Evolutionary conservation across 2,797 vertebrate genomes (phyloP), one percentile per base, ranked within the genome.

Genomic region (Psittacula derbiana): DNA sequence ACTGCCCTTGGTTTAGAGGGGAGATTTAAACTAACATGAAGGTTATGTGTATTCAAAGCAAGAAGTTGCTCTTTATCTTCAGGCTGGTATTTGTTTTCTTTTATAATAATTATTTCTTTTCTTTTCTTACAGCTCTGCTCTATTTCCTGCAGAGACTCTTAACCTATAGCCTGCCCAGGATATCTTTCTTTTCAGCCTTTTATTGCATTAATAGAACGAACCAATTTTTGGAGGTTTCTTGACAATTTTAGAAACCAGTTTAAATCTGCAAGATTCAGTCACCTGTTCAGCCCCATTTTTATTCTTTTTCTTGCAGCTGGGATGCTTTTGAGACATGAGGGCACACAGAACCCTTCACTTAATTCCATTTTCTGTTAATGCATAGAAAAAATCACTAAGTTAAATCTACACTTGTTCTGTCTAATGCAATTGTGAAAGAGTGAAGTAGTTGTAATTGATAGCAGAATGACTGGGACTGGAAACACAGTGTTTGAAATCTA

Each of bases 1-100:
- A 0, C 6, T 31, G 27, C 4, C 5, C 2, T 2, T 8, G 10
- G 31, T 43, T 21, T 4, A 3, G 14, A 28, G 27, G 1, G 4
- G 4, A 8, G 7, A 13, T 41, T 21, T 17, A 10, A 44, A 8
- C 15, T 23, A 6, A 3, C 5, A 5, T 0, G 3, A 5, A 16
- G 13, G 2, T 6, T 50, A 0, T 40, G 11, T 3, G 8, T 31
- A 2, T 62, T 53, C 10, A 0, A 21, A 41, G 8, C 9, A 21
- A 31, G 10, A 21, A 36, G 10, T 19, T 58, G 2, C 0, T 2
- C 2, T 41, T 7, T 52, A 5, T 74, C 70, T 33, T 3, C 58
- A 16, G 2, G 1, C 24, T 50, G 2, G 1, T 19, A 0, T 38
- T 60, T 53, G 4, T 1, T 28, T 23, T 28, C 69, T 41, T 72